Base-by-base conservation (phyloP, 2,797 vertebrate genomes). In the Phyllotis vaccarum region DNA sequence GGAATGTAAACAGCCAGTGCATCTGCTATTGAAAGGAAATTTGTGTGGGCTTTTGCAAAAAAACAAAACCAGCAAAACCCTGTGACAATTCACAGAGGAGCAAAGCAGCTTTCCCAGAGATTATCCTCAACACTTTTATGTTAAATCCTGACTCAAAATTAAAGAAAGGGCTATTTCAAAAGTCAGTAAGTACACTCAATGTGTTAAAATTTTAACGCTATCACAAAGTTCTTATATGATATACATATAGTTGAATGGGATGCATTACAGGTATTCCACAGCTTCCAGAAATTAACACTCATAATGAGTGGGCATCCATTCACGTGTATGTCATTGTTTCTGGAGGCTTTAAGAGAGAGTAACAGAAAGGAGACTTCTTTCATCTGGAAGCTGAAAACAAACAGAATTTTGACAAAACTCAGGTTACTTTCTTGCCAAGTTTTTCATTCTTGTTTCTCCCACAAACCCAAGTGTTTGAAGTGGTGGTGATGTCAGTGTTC, bases 21-120 rank as follows among this genome's bases (percentile, higher is more conserved):
- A 86, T 95, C 95, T 86, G 60, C 37, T 78, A 86, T 82, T 92
- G 82, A 96, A 95, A 95, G 66, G 56, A 95, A 96, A 96, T 94
- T 86, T 6, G 13, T 76, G 24, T 49, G 43, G 66, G 24, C 22
- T 95, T 96, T 86, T 66, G n/a, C 37, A 93, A 22, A 90, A 14
- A 29, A 75, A 43, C 6, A 49, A 60, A 29, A 40, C 27, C 27
- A 54, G 43, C 8, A 89, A 43, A 96, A 81, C 49, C 13, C 5
- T 24, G 8, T 75, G 58, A 90, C 13, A 22, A 95, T 95, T 94
- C 86, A 66, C 72, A 40, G n/a, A 78, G 68, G 10, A 64, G 43
- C 31, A 12, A 76, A 75, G 13, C 49, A 88, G 31, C 31, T 75
- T 91, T 76, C 89, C 56, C 31, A 91, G 79, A 86, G 49, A 3